Percentiles rank a stretch among this genome's conserved stretches.
These are phyloP conservation scores for Periplaneta americana DNA, from an alignment of 1,140 invertebrate species.

Conservation along the genomic window DNA sequence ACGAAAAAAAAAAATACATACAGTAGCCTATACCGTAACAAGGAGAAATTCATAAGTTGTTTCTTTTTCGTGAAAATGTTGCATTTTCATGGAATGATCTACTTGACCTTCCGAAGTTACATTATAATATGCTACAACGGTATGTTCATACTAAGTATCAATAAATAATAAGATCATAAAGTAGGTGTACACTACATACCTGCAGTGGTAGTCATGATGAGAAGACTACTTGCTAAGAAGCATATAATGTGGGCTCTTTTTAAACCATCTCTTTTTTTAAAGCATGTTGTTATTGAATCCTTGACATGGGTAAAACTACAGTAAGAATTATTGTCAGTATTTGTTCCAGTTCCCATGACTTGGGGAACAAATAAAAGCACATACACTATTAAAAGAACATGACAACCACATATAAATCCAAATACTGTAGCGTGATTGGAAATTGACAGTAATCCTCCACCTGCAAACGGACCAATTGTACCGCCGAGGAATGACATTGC, in stretches of 20 bases:
- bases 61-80: no score
- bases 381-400: neutral
- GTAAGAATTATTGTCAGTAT: neutral
- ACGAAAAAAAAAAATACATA: no score
- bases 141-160: no score
- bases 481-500: conserved; percentile 43
- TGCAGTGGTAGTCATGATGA: conserved; percentile 31
- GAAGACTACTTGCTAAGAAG: conserved; percentile 27
- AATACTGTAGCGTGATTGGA: conserved; percentile 3
- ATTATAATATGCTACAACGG: no score
- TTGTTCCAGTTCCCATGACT: neutral
- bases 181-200: no score
- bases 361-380: neutral
- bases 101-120: no score
- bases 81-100: no score
- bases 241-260: conserved; percentile 30
- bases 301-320: conserved; percentile 25
- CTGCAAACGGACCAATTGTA: conserved; percentile 38
- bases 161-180: no score
- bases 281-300: conserved; percentile 32
- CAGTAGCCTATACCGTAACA: no score
- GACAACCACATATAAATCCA: neutral
- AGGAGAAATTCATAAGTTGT: no score
- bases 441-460: conserved; percentile 30
- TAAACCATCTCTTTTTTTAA: conserved; percentile 30